Conservation (phyloP, 2,113 vertebrate species). For the Mugil cephalus region DNA sequence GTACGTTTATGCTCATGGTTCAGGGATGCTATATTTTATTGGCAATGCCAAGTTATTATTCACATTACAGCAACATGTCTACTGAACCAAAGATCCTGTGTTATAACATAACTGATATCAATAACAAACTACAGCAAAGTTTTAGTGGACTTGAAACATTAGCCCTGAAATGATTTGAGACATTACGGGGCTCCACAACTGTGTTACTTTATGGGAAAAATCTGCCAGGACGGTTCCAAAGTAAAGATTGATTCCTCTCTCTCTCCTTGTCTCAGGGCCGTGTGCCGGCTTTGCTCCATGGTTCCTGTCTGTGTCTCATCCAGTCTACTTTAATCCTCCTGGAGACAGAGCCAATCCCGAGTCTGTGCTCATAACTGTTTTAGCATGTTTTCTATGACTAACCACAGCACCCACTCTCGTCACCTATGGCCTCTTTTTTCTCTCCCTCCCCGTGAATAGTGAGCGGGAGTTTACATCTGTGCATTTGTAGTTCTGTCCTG, state of each 20-base stretch:
- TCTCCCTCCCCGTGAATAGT: slow-evolving; percentile 2
- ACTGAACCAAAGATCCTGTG: too few relatives aligned
- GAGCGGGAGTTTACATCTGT: not conserved
- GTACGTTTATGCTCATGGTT: too few relatives aligned
- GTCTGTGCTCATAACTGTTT: slow-evolving; percentile 30
- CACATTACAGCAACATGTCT: too few relatives aligned
- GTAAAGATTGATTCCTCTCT: not conserved
- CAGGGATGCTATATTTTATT: too few relatives aligned
- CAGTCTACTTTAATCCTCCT: slow-evolving; percentile 21
- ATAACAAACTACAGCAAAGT: not conserved
- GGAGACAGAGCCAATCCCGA: not conserved
- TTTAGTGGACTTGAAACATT: not conserved
- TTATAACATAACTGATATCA: too few relatives aligned
- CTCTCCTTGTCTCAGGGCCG: not conserved
- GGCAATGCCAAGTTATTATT: too few relatives aligned
- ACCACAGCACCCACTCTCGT: slow-evolving; percentile 22
- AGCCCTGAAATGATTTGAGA: too few relatives aligned
- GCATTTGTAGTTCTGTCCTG: not conserved
- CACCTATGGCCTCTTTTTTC: slow-evolving; percentile 10
- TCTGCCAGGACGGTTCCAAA: slow-evolving; percentile 3
- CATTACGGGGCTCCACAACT: too few relatives aligned
- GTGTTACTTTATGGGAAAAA: slow-evolving; percentile 1
- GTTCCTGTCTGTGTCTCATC: slow-evolving; percentile 2
- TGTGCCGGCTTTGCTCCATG: slow-evolving; percentile 1
- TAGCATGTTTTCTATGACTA: slow-evolving; percentile 43